Evolutionary conservation across 2,797 vertebrate species (phyloP).

Genomic region (Australoheros facetus): DNA sequence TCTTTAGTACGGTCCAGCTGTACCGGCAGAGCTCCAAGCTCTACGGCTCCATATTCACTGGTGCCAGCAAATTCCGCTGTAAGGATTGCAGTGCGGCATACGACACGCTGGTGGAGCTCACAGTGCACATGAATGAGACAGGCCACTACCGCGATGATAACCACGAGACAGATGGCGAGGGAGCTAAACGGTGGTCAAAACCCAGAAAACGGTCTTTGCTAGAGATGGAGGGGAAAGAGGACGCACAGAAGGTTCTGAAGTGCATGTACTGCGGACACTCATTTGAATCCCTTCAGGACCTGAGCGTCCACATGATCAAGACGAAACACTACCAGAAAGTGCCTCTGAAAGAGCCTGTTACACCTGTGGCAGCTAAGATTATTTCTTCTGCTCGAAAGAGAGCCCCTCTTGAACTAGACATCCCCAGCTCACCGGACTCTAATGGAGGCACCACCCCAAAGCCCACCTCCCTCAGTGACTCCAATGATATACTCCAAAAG

Average conservation of each 20-base stretch:
- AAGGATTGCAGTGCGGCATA: constrained; percentile 99
- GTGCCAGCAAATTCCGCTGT: constrained; percentile 98
- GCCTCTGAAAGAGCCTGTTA: constrained; percentile 99
- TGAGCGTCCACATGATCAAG: constrained; percentile 99
- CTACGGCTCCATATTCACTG: constrained; percentile 98
- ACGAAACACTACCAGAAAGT: constrained; percentile 99
- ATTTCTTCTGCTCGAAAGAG: constrained; percentile 93
- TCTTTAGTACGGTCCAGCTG: constrained; percentile 98
- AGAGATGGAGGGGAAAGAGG: constrained; percentile 99
- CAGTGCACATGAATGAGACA: constrained; percentile 98
- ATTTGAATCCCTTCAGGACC: constrained; percentile 98
- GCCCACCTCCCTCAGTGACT: constrained; percentile 76
- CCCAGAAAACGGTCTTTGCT: constrained; percentile 96
- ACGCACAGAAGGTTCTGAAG: constrained; percentile 98
- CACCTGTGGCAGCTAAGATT: constrained; percentile 94
- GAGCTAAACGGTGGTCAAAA: constrained; percentile 97
- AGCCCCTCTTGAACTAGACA: constrained; percentile 90
- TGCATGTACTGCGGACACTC: constrained; percentile 99
- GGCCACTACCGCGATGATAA: constrained; percentile 99
- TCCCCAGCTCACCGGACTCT: constrained; percentile 96
- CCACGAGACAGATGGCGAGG: constrained; percentile 94
- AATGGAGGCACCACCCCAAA: constrained; percentile 88
- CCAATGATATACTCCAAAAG: constrained; percentile 89
- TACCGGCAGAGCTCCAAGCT: constrained; percentile 99
- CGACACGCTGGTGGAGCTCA: constrained; percentile 95